phyloP scores from a whole-genome alignment of 1,140 invertebrate species.

The Diorhabda sublineata region DNA sequence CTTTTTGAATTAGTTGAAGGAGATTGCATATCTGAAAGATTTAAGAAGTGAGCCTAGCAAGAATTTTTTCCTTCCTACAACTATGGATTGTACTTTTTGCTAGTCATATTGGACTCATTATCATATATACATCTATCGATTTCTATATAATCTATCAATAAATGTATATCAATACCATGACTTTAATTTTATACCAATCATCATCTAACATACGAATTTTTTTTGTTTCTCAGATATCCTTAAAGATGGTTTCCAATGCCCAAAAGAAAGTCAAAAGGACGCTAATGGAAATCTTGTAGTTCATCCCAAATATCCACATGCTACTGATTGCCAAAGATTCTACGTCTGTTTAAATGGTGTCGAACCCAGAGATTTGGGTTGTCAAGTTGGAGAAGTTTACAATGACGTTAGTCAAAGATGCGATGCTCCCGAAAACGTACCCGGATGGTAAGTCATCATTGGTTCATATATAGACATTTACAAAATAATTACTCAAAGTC shows the following conservation, averaged over 20 bases:
- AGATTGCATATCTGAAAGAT: too few relatives aligned
- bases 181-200: too few relatives aligned
- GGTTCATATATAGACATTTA: not conserved
- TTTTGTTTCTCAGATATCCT: slow-evolving; percentile 53
- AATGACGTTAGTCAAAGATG: slow-evolving; percentile 78
- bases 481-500: not conserved
- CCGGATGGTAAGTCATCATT: slow-evolving; percentile 66
- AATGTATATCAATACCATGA: too few relatives aligned
- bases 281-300: slow-evolving; percentile 68
- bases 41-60: too few relatives aligned
- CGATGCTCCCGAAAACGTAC: slow-evolving; percentile 81
- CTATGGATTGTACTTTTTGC: too few relatives aligned
- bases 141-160: too few relatives aligned
- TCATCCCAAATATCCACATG: slow-evolving; percentile 84
- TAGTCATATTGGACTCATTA: too few relatives aligned
- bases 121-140: too few relatives aligned
- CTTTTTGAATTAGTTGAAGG: too few relatives aligned
- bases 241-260: slow-evolving; percentile 79
- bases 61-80: too few relatives aligned
- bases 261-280: slow-evolving; percentile 63
- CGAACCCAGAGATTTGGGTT: slow-evolving; percentile 79
- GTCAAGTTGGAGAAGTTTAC: slow-evolving; percentile 80
- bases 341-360: slow-evolving; percentile 84
- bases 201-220: too few relatives aligned
- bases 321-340: slow-evolving; percentile 82